These are phyloP conservation scores for Heliconius cydno DNA, from an alignment of 2,888 invertebrate species.

Conservation along the genomic window DNA sequence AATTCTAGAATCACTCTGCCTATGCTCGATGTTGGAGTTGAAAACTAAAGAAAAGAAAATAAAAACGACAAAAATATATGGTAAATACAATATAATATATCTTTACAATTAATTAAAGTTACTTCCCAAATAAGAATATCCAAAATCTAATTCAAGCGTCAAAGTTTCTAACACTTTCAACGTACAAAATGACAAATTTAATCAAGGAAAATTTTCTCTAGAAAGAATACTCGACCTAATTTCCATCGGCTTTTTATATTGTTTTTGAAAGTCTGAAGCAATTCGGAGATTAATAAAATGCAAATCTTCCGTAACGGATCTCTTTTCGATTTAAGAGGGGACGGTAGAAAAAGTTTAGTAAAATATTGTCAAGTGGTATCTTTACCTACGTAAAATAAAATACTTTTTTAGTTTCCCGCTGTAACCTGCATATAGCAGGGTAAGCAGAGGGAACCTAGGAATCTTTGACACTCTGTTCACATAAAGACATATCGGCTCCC, in stretches of 20 bases:
- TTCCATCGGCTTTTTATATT: conserved; percentile 35
- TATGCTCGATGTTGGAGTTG: no score
- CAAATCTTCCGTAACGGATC: conserved; percentile 37
- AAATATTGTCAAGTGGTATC: conserved; percentile 5
- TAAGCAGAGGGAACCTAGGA: neutral
- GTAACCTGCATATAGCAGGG: neutral
- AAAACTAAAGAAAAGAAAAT: no score
- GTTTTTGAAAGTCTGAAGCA: conserved; percentile 31
- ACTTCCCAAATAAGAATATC: neutral
- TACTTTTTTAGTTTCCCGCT: neutral
- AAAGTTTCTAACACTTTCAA: conserved; percentile 17
- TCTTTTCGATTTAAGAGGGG: conserved; percentile 27
- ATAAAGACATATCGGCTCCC: neutral
- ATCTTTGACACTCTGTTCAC: neutral
- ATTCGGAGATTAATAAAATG: conserved; percentile 40
- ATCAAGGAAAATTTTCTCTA: conserved; percentile 33
- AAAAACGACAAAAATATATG: no score
- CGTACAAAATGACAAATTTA: conserved; percentile 32
- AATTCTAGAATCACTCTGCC: no score
- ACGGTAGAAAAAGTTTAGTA: conserved; percentile 16
- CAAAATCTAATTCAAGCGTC: neutral
- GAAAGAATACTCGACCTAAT: conserved; percentile 31
- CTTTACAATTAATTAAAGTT: neutral
- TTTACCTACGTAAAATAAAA: no score
- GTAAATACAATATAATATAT: no score